Percentiles rank a stretch among this genome's conserved stretches.
Conservation (phyloP, 2,797 vertebrate species). For the Oreortyx pictus region DNA sequence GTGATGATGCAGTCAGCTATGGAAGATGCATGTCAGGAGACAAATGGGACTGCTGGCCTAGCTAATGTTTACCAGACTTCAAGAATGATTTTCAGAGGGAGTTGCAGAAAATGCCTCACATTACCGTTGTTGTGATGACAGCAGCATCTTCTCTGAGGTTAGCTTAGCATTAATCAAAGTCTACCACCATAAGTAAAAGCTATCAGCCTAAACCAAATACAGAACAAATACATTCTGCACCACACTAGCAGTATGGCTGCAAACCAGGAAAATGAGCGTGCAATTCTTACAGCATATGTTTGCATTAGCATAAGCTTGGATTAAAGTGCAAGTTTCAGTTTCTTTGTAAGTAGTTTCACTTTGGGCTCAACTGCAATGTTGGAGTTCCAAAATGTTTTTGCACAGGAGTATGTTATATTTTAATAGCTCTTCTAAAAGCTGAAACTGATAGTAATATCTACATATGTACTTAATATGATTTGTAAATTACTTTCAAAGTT, state of each 20-base stretch:
- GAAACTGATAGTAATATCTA: background rate
- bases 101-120: background rate
- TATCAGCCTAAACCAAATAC: background rate
- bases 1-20: background rate
- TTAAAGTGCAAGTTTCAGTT: background rate
- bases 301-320: background rate
- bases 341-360: background rate
- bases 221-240: background rate
- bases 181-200: background rate
- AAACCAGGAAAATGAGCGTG: background rate
- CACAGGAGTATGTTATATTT: background rate
- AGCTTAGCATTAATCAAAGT: background rate
- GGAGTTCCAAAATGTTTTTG: background rate
- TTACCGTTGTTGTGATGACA: background rate
- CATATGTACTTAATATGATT: background rate
- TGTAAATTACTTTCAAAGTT: background rate
- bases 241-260: background rate
- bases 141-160: background rate
- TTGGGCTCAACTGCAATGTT: background rate
- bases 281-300: background rate
- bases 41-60: background rate
- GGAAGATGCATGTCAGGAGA: background rate
- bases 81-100: background rate
- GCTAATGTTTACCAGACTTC: background rate
- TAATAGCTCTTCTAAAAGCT: background rate